Base-by-base conservation (phyloP, 2,888 invertebrate species). In the Leptothorax acervorum region DNA sequence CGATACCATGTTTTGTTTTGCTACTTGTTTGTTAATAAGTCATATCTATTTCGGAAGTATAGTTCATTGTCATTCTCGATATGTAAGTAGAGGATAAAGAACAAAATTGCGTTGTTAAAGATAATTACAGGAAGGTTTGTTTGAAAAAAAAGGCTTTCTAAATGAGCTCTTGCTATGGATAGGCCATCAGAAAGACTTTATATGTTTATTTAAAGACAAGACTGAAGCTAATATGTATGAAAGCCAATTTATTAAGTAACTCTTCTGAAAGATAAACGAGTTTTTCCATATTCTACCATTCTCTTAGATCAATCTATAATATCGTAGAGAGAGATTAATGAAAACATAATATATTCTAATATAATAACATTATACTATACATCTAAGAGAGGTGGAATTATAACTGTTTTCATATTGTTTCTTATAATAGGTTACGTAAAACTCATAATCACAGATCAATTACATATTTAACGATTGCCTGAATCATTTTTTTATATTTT, bases 121-220 rank as follows among this genome's bases (percentile, higher is more conserved):
- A 79, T 82, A 86, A 85, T 86, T 85, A 87, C 57, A 85, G 66
- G 55, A 74, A 65, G 60, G 57, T 84, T 86, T 85, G 57, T 84
- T 86, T 85, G 86, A 85, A 84, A 55, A 81, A 68, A 83, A 84
- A 78, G 18, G 74, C 83, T 88, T 89, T 88, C 83, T 85, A 85
- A 91, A 82, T 68, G 85, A 91, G 91, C 92, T 92, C 89, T 88
- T 93, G 92, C 92, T 93, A 92, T 93, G 93, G 92, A 92, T 93
- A 90, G 92, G 92, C 91, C 74, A 89, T 88, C 85, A 90, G 87
- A 89, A 93, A 93, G 91, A 92, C 91, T 93, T 92, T 92, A 91
- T 93, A 90, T 84, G 86, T 93, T 93, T 92, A 92, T 92, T 93
- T 91, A 90, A 92, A 87, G 90, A 91, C 90, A 93, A 93, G 93